A percentile compares a stretch with the other conserved stretches of the same genome.
Conservation (phyloP, 2,113 vertebrate genomes). For the Perccottus glenii region DNA sequence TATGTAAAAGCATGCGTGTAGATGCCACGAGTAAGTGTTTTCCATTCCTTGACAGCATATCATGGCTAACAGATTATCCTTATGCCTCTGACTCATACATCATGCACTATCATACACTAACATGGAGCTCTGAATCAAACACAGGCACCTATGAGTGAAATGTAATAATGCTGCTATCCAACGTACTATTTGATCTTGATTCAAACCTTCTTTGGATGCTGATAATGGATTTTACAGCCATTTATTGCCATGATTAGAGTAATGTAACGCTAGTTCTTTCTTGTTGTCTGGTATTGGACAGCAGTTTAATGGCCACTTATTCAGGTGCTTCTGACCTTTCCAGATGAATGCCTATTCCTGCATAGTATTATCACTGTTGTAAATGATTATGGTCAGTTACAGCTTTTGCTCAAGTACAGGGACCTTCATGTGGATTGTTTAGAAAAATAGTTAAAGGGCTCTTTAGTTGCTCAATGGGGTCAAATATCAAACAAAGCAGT, state of each 20-base stretch:
- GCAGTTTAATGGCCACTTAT: slow-evolving; percentile 1
- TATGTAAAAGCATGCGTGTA: neutral
- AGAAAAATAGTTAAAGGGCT: too few species aligned
- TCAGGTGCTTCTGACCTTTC: slow-evolving; percentile 44
- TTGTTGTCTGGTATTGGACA: neutral
- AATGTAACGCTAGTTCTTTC: slow-evolving; percentile 32
- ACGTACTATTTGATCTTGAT: slow-evolving; percentile 4
- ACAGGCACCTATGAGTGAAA: slow-evolving; percentile 16
- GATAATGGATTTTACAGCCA: slow-evolving; percentile 45
- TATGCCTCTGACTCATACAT: slow-evolving; percentile 33
- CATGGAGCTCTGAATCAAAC: slow-evolving; percentile 53
- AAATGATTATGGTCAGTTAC: neutral
- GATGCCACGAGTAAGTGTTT: slow-evolving; percentile 24
- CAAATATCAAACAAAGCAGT: too few species aligned
- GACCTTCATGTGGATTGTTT: neutral
- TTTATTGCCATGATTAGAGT: slow-evolving; percentile 35
- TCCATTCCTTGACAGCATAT: slow-evolving; percentile 32
- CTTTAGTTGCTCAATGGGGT: too few species aligned
- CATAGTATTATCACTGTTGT: neutral
- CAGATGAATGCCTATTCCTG: slow-evolving; percentile 9
- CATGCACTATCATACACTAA: slow-evolving; percentile 16
- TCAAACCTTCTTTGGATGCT: slow-evolving; percentile 7
- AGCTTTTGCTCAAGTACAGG: neutral
- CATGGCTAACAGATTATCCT: slow-evolving; percentile 33
- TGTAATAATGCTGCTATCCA: slow-evolving; percentile 5